A percentile compares a stretch with the other conserved stretches of the same genome.
Evolutionary conservation across 1,140 invertebrate genomes (phyloP).

Genomic region (Laodelphax striatellus): DNA sequence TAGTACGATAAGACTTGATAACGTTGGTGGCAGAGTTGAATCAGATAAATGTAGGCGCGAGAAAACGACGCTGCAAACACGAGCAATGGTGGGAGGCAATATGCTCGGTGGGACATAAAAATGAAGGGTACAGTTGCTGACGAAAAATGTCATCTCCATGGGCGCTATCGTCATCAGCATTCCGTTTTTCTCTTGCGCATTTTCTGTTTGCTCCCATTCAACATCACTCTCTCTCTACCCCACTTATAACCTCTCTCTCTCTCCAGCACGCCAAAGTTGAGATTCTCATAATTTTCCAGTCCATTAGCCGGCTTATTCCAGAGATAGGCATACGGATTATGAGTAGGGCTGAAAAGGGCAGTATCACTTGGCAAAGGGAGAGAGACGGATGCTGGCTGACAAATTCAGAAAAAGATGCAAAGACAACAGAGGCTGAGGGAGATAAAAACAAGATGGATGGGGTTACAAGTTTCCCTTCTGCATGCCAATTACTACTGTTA

Average conservation of each 20-base stretch:
- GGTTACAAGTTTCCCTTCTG: background rate
- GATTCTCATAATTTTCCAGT: constrained; percentile 2
- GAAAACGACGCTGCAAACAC: too few relatives aligned
- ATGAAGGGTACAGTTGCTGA: too few relatives aligned
- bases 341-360: background rate
- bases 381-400: background rate
- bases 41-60: too few relatives aligned
- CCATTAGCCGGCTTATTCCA: background rate
- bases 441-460: background rate
- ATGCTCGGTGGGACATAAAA: too few relatives aligned
- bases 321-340: background rate
- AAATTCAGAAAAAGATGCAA: background rate
- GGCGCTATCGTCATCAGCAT: background rate
- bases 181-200: background rate
- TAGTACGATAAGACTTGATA: too few relatives aligned
- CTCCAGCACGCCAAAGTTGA: background rate
- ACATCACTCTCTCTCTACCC: background rate
- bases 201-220: background rate
- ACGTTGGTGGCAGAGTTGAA: too few relatives aligned
- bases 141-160: too few relatives aligned
- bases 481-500: background rate
- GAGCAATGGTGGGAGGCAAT: too few relatives aligned
- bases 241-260: background rate
- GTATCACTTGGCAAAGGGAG: background rate
- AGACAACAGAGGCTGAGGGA: background rate